Evolutionary conservation across 2,888 invertebrate genomes (phyloP).

Genomic region (Scaeva pyrastri): DNA sequence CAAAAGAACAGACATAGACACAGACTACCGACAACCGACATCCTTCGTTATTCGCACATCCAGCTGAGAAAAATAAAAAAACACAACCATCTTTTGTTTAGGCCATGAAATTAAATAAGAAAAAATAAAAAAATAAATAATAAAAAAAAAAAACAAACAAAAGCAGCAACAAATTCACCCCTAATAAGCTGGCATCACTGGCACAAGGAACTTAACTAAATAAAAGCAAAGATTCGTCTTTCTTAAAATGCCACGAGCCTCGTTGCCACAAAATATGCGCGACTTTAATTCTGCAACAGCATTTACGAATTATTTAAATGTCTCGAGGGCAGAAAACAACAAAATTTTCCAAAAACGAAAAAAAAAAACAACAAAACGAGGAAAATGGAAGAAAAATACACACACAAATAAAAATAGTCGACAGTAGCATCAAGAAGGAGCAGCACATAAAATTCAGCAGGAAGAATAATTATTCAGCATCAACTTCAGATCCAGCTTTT

Average conservation of each 20-base stretch:
- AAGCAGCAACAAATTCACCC: constrained; percentile 9
- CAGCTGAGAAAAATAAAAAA: background rate
- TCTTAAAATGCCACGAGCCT: constrained; percentile 26
- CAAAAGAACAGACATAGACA: background rate
- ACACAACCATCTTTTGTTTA: constrained; percentile 24
- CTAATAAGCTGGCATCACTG: constrained; percentile 55
- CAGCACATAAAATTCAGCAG: constrained; percentile 2
- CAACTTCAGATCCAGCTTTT: background rate
- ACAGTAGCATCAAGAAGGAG: background rate
- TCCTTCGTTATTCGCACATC: constrained; percentile 27
- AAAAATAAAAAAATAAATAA: no score
- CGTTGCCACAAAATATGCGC: constrained; percentile 36
- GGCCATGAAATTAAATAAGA: constrained; percentile 16
- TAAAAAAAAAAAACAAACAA: no score
- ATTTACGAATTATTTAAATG: constrained; percentile 28
- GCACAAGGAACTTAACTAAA: constrained; percentile 19
- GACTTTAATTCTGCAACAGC: constrained; percentile 32
- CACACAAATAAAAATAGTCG: background rate
- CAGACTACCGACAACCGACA: no score
- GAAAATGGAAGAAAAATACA: no score
- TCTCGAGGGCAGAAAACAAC: background rate
- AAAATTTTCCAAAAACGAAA: background rate
- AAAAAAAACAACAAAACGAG: background rate
- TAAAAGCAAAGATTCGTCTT: constrained; percentile 23
- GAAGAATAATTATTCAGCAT: constrained; percentile 31